Evolutionary conservation across 2,797 vertebrate species (phyloP), one percentile per base, ranked within the genome.

Genomic region (Okamejei kenojei): DNA sequence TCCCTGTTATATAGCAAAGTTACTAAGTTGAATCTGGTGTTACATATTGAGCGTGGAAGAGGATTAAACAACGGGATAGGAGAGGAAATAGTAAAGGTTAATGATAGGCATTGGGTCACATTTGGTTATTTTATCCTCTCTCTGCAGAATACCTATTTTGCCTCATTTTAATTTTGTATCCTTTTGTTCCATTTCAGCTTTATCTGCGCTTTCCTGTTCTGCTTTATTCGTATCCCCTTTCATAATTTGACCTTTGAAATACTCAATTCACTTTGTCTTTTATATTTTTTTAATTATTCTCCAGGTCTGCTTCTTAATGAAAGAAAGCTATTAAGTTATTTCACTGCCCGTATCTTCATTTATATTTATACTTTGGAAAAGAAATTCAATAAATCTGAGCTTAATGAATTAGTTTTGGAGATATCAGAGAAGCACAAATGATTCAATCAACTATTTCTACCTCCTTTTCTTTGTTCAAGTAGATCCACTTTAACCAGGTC

Each of bases 381-480:
- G 26, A 71, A 91, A 74, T 29, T 76, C 73, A 92, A 74, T 92
- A 58, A 92, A 92, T 92, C 90, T 92, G 90, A 74, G 23, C 38
- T 54, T 92, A 74, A 91, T 92, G 32, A 76, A 92, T 92, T 92
- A 92, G 71, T 74, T 92, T 76, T 58, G 38, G 71, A 92, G 73
- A 54, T 76, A 76, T 45, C 90, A 92, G 54, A 17, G 90, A 54
- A 76, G 15, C 45, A 29, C 35, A n/a, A 92, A 76, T 45, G 38
- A 76, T n/a, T 58, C 73, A 45, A 58, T 76, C 90, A 92, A 54
- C 45, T 7, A 54, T 54, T 54, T 54, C 45, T 54, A 54, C 45
- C 68, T 71, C 13, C 19, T 1, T 71, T 71, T 71, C 68, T 71
- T 71, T 1, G 13, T 71, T 15, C 68, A 71, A 71, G 45, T 54